Evolutionary conservation across 2,113 vertebrate genomes (phyloP), one percentile per base, ranked within the genome.

Genomic region (Herpailurus yagouaroundi): DNA sequence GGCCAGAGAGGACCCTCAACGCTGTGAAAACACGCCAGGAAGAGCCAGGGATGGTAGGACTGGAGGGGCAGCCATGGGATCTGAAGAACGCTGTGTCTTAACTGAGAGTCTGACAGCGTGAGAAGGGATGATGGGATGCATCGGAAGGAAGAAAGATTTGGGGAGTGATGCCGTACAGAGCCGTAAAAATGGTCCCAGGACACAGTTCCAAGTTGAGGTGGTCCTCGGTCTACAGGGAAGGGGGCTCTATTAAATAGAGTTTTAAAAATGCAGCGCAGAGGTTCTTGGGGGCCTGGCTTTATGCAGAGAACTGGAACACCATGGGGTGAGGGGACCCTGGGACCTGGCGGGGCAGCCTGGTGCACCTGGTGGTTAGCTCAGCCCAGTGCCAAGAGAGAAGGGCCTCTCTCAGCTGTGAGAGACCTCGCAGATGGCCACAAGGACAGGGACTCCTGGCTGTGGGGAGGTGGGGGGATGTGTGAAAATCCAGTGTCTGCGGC

Each of bases 11-110:
- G 25, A 50, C 60, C 66, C 41, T 3, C 45, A 41, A 16, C 33
- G 12, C 7, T 80, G 18, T 41, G 68, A 31, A 81, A 23, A 25
- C 12, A 41, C 7, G 6, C 1, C 41, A 50, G 16, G 12, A 25
- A 79, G 50, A 66, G 48, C 0, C 8, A 38, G 38, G 8, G 16
- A 10, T n/a, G 9, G 31, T 0, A 29, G 57, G 29, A 1, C 0
- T 13, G 52, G 92, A 31, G 27, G 4, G 33, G 2, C 25, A 7
- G 18, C 14, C 21, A 29, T 14, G 3, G 31, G 5, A 60, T 52
- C 57, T 15, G 4, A 14, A 74, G 2, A 18, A 29, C 2, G 15
- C 27, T 81, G 25, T 15, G 63, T 23, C 66, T 52, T 63, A 29
- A 66, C 55, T 10, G 23, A 29, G 60, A 10, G 4, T 0, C 3